phyloP scores from a whole-genome alignment of 2,888 invertebrate genomes.

The Silvanus unidentatus region DNA sequence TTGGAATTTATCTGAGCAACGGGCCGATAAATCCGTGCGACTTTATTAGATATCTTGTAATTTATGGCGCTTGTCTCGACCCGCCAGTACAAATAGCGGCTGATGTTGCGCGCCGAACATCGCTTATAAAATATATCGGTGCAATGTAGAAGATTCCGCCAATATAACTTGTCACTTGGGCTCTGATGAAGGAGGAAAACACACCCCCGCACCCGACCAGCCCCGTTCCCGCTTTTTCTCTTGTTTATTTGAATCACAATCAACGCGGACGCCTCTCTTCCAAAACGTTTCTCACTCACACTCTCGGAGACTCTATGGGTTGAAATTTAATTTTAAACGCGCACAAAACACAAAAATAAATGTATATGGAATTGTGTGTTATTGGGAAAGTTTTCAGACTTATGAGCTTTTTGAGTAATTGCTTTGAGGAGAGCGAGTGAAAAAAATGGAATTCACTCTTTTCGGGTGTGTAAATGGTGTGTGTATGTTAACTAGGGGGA shows the following conservation, averaged over 20 bases:
- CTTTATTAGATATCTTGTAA: constrained; percentile 49
- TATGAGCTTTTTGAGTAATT: too few species aligned
- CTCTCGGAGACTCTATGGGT: too few species aligned
- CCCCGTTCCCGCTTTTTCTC: neutral
- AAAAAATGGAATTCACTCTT: too few species aligned
- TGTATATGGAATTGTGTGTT: too few species aligned
- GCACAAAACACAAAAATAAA: too few species aligned
- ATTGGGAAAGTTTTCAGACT: too few species aligned
- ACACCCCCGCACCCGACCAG: neutral
- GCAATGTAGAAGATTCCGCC: constrained; percentile 28
- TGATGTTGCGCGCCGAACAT: constrained; percentile 35
- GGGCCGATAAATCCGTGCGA: constrained; percentile 47
- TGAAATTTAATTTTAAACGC: too few species aligned
- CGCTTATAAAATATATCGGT: constrained; percentile 36
- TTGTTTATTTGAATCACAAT: neutral
- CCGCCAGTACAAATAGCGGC: constrained; percentile 40
- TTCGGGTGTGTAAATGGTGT: constrained; percentile 40
- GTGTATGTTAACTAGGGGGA: constrained; percentile 38
- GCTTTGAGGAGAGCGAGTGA: too few species aligned
- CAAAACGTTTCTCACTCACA: too few species aligned
- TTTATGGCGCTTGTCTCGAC: constrained; percentile 45
- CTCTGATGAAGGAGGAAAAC: constrained; percentile 4
- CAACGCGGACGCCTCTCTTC: too few species aligned
- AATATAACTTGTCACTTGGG: constrained; percentile 26
- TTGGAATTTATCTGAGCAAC: constrained; percentile 45